Conservation (phyloP, 2,113 vertebrate species). For the Sakesphorus luctuosus region DNA sequence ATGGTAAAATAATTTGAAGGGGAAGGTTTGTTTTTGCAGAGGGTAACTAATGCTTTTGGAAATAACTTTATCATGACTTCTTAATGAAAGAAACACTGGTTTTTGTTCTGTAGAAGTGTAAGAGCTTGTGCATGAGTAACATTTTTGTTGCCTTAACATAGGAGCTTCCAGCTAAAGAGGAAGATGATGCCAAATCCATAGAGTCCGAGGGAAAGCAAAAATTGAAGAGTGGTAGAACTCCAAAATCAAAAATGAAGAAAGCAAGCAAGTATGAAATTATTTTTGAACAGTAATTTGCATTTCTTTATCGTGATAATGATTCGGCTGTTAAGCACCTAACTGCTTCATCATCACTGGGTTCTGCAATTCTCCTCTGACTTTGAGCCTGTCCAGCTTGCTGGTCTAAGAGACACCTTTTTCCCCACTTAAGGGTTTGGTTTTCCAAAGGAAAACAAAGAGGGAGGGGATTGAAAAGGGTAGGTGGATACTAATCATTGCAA, state of each 20-base stretch:
- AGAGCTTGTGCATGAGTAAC: neutral
- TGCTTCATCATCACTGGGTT: neutral
- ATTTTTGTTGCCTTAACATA: slow-evolving; percentile 9
- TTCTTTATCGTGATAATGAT: neutral
- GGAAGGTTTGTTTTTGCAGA: neutral
- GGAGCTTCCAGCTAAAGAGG: slow-evolving; percentile 59
- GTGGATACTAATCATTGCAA: neutral
- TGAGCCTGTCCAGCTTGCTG: neutral
- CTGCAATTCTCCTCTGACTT: neutral
- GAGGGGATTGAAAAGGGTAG: neutral
- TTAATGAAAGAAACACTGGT: neutral
- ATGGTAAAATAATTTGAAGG: neutral
- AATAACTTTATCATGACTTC: neutral
- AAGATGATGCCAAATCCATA: slow-evolving; percentile 23
- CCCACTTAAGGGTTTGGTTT: neutral
- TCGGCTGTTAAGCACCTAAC: neutral
- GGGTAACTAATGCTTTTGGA: neutral
- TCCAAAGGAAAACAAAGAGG: neutral
- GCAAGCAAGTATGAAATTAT: slow-evolving; percentile 63
- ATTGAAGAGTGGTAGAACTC: slow-evolving; percentile 53
- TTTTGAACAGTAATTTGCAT: neutral
- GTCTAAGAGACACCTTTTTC: neutral
- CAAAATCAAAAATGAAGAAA: slow-evolving; percentile 55
- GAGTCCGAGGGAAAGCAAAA: slow-evolving; percentile 51
- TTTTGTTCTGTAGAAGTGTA: neutral